Percentiles rank a stretch among this genome's conserved stretches.
These are phyloP conservation scores for Scaptomyza caliginosa DNA, from an alignment of 2,888 invertebrate genomes.

Conservation along the genomic window DNA sequence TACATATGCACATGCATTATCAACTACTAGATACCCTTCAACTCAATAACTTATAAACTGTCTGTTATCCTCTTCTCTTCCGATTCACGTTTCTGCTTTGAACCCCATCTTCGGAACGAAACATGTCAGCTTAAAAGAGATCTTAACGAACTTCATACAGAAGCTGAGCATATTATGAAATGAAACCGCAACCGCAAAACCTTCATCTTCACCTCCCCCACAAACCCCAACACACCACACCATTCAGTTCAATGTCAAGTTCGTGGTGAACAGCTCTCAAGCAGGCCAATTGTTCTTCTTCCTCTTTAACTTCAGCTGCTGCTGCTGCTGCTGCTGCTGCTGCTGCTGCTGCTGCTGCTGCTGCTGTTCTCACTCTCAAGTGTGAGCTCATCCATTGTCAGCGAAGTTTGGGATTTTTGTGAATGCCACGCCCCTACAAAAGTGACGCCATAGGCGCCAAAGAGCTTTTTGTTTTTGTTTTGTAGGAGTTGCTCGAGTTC, in stretches of 20 bases:
- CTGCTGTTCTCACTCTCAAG: constrained; percentile 9
- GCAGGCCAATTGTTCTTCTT: constrained; percentile 1
- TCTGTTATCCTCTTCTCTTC: too few relatives aligned
- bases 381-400: constrained; percentile 42
- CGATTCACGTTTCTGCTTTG: too few relatives aligned
- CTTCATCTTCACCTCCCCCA: background rate
- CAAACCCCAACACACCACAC: too few relatives aligned
- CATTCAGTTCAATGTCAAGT: constrained; percentile 70
- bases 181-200: background rate
- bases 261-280: constrained; percentile 46
- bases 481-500: constrained; percentile 20
- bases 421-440: constrained; percentile 58
- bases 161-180: background rate
- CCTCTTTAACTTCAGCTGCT: background rate
- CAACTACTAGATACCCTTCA: constrained; percentile 18
- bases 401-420: constrained; percentile 8
- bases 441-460: constrained; percentile 58
- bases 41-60: too few relatives aligned
- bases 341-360: background rate
- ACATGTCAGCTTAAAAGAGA: background rate
- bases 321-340: background rate
- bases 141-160: constrained; percentile 5
- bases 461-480: background rate
- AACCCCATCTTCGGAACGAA: background rate
- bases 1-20: background rate